These are phyloP conservation scores for Amphiprion percula DNA, from an alignment of 2,113 vertebrate species.

Conservation along the genomic window DNA sequence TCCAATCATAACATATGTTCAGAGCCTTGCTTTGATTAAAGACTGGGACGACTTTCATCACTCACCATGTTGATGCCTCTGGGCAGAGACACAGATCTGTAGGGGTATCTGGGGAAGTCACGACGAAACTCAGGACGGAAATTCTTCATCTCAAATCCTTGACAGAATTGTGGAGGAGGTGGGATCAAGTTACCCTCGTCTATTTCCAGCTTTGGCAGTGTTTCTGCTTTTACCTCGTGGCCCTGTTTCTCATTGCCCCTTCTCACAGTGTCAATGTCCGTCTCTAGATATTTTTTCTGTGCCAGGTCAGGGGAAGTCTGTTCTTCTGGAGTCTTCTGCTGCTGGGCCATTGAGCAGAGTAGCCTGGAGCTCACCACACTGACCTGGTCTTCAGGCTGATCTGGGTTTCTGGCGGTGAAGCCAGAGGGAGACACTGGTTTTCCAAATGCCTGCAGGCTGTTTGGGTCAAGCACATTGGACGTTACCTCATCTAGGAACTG, in stretches of 20 bases:
- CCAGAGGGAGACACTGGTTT: slow-evolving; percentile 46
- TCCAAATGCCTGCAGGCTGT: slow-evolving; percentile 82
- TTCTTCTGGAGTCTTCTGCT: slow-evolving; percentile 52
- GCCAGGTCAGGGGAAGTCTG: slow-evolving; percentile 26
- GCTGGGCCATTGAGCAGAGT: slow-evolving; percentile 44
- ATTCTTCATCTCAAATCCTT: slow-evolving; percentile 57
- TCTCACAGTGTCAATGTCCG: slow-evolving; percentile 79
- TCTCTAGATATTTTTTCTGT: slow-evolving; percentile 78
- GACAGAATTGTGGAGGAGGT: slow-evolving; percentile 68
- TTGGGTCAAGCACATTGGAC: slow-evolving; percentile 85
- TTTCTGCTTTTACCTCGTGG: slow-evolving; percentile 37
- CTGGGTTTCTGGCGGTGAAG: slow-evolving; percentile 18
- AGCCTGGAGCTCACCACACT: slow-evolving; percentile 36
- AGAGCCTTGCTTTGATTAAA: slow-evolving; percentile 57
- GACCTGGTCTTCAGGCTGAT: slow-evolving; percentile 36
- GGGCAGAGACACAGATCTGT: slow-evolving; percentile 77
- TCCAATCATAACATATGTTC: slow-evolving; percentile 64
- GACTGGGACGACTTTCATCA: slow-evolving; percentile 55
- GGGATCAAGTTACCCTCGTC: slow-evolving; percentile 54
- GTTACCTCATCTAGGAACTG: slow-evolving; percentile 91
- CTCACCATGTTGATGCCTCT: slow-evolving; percentile 83
- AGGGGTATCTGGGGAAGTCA: slow-evolving; percentile 66
- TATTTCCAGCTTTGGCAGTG: slow-evolving; percentile 12
- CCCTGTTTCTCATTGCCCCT: slow-evolving; percentile 54
- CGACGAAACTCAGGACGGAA: slow-evolving; percentile 51